Evolutionary conservation across 1,140 invertebrate genomes (phyloP).

Genomic region (Formica exsecta): DNA sequence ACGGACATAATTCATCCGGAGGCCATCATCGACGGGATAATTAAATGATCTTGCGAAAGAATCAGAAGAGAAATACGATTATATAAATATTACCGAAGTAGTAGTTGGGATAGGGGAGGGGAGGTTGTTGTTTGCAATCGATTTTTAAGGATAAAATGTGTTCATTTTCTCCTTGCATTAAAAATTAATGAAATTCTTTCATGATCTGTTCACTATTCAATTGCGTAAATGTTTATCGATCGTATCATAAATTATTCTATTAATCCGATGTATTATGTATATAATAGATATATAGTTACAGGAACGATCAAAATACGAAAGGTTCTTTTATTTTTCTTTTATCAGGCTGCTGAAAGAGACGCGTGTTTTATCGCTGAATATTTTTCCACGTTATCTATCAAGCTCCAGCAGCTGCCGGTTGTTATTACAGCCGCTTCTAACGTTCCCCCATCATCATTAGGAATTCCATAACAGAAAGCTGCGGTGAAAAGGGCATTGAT

Average conservation of each 20-base stretch:
- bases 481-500: slow-evolving; percentile 29
- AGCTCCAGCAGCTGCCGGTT: slow-evolving; percentile 35
- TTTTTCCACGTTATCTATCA: slow-evolving; percentile 58
- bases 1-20: neutral
- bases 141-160: neutral
- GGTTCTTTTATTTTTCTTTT: slow-evolving; percentile 43
- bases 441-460: slow-evolving; percentile 55
- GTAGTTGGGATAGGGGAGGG: too few relatives aligned
- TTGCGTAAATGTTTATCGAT: neutral
- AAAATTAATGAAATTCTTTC: neutral
- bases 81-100: slow-evolving; percentile 38
- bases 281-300: neutral
- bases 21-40: slow-evolving; percentile 43
- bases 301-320: neutral
- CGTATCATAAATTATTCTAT: neutral
- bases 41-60: slow-evolving; percentile 39
- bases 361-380: slow-evolving; percentile 45
- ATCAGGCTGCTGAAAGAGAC: slow-evolving; percentile 27
- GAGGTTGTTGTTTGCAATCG: slow-evolving; percentile 6
- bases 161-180: neutral
- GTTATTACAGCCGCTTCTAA: slow-evolving; percentile 59
- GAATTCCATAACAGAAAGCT: slow-evolving; percentile 56
- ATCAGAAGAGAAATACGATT: slow-evolving; percentile 42
- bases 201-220: neutral
- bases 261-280: slow-evolving; percentile 6